These are phyloP conservation scores for Polia nebulosa DNA, from an alignment of 2,888 invertebrate genomes.

Conservation along the genomic window DNA sequence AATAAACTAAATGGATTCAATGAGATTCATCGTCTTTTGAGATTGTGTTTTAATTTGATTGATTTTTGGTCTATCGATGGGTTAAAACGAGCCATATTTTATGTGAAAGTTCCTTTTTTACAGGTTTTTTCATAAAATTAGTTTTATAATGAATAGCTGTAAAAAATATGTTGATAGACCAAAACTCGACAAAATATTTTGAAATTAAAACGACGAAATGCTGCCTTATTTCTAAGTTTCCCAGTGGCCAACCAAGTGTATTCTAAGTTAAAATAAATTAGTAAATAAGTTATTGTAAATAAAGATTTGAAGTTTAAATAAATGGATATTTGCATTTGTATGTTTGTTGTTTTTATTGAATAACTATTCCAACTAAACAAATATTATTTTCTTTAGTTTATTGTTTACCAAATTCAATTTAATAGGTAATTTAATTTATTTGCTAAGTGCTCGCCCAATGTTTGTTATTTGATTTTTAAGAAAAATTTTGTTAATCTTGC, in stretches of 20 bases:
- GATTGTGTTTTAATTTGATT: not conserved
- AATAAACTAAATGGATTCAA: not conserved
- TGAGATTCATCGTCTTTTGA: not conserved
- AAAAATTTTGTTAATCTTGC: too few relatives aligned
- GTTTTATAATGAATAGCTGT: not conserved
- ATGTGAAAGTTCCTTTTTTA: not conserved
- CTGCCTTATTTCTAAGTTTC: slow-evolving; percentile 39
- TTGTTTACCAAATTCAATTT: too few relatives aligned
- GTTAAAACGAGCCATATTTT: too few relatives aligned
- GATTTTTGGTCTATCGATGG: slow-evolving; percentile 28
- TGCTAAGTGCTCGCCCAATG: too few relatives aligned
- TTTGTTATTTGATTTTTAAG: too few relatives aligned
- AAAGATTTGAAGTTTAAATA: slow-evolving; percentile 40
- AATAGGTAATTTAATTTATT: too few relatives aligned
- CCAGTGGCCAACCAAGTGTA: slow-evolving; percentile 51
- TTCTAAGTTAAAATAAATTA: slow-evolving; percentile 39
- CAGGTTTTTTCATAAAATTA: not conserved
- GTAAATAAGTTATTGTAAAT: slow-evolving; percentile 57
- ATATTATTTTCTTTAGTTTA: too few relatives aligned
- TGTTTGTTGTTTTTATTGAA: not conserved
- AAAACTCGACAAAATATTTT: slow-evolving; percentile 5
- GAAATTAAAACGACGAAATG: not conserved
- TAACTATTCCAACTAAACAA: not conserved
- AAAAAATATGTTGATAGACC: slow-evolving; percentile 3
- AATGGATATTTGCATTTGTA: slow-evolving; percentile 34